A percentile compares a stretch with the other conserved stretches of the same genome.
These are phyloP conservation scores for Conger conger DNA, from an alignment of 2,113 vertebrate genomes.

Conservation along the genomic window DNA sequence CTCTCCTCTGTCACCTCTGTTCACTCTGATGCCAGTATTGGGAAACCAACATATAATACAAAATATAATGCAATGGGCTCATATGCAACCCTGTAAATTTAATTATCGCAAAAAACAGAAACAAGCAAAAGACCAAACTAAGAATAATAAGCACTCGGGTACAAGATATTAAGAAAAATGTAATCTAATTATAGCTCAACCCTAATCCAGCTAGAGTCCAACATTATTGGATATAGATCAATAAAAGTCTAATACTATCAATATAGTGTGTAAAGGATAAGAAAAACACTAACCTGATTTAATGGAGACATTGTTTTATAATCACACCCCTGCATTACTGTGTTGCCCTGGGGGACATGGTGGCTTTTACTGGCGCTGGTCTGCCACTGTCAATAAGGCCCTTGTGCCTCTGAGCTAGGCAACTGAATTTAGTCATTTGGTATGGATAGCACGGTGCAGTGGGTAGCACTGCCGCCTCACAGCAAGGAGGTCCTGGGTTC, in stretches of 20 bases:
- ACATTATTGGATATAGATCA: not conserved
- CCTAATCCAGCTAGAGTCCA: too few relatives aligned
- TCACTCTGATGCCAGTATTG: not conserved
- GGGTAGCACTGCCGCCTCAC: too few relatives aligned
- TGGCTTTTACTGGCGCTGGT: not conserved
- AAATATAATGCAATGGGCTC: too few relatives aligned
- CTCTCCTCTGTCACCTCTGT: not conserved
- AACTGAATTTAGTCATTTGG: not conserved
- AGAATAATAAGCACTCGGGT: too few relatives aligned
- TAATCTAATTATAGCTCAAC: too few relatives aligned
- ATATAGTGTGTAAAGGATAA: not conserved
- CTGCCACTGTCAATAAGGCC: not conserved
- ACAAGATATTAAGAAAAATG: too few relatives aligned
- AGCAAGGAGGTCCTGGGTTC: too few relatives aligned
- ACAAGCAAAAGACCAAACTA: too few relatives aligned
- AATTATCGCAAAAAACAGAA: too few relatives aligned
- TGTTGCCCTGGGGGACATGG: not conserved
- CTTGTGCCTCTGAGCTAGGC: not conserved
- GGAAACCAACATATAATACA: too few relatives aligned
- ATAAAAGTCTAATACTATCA: not conserved
- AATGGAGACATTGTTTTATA: not conserved
- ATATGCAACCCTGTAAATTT: too few relatives aligned
- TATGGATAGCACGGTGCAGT: too few relatives aligned
- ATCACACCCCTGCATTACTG: not conserved
- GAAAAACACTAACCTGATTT: not conserved